Conservation (phyloP, 2,113 vertebrate genomes). For the Hoplias malabaricus region DNA sequence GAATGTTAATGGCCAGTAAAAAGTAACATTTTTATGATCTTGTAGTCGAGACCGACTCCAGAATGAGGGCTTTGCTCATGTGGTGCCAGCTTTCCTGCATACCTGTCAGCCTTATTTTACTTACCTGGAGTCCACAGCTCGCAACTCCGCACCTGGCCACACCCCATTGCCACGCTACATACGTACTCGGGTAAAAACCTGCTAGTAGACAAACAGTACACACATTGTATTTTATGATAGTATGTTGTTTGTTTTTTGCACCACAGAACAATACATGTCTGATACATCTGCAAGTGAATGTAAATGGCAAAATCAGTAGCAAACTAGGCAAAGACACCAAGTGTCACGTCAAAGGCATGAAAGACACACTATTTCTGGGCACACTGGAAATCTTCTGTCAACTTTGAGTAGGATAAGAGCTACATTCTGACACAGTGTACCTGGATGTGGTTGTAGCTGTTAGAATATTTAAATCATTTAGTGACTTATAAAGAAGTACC, state of each 20-base stretch:
- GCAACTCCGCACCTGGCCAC: conserved; percentile 49
- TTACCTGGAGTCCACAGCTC: conserved; percentile 74
- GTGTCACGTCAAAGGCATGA: no score
- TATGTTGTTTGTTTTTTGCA: not conserved
- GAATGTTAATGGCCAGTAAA: not conserved
- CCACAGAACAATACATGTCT: not conserved
- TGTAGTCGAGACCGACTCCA: conserved; percentile 64
- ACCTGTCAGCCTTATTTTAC: conserved; percentile 78
- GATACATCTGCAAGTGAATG: no score
- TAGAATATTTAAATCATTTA: no score
- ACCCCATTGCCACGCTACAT: conserved; percentile 58
- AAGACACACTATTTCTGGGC: no score
- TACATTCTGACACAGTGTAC: no score
- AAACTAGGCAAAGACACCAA: no score
- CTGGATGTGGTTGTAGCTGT: no score
- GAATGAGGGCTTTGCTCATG: conserved; percentile 62
- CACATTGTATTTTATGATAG: not conserved
- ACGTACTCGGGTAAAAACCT: conserved; percentile 63
- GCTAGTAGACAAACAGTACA: not conserved
- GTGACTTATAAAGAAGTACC: no score
- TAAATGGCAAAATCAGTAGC: no score
- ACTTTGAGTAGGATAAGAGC: no score
- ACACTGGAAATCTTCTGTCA: no score
- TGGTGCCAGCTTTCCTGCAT: conserved; percentile 70
- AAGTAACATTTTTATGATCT: conserved; percentile 29